phyloP scores from a whole-genome alignment of 2,888 invertebrate genomes.

The Tanytarsus gracilentus region DNA sequence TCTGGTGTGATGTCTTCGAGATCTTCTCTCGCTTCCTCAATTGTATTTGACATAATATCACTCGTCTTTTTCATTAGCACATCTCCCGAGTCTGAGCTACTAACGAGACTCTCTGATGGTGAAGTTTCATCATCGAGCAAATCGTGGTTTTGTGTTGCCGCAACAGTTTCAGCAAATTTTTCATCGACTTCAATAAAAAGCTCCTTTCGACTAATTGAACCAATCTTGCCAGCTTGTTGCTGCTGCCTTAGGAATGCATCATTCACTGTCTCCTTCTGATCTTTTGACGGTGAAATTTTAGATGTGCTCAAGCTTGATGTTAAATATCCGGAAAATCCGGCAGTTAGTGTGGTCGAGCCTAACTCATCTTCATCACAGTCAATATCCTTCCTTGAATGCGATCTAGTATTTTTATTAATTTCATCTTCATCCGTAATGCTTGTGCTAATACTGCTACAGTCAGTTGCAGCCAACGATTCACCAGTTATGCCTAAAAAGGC shows the following conservation, averaged over 20 bases:
- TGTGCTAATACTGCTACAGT: slow-evolving; percentile 47
- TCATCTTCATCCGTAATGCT: slow-evolving; percentile 47
- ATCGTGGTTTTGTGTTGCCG: slow-evolving; percentile 58
- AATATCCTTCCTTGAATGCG: slow-evolving; percentile 26
- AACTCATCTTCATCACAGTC: slow-evolving; percentile 30
- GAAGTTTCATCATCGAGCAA: slow-evolving; percentile 75
- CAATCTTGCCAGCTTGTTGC: slow-evolving; percentile 31
- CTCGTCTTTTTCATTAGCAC: slow-evolving; percentile 37
- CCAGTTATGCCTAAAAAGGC: slow-evolving; percentile 40
- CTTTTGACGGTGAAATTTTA: slow-evolving; percentile 28
- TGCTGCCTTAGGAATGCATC: slow-evolving; percentile 22
- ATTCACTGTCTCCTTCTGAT: slow-evolving; percentile 13
- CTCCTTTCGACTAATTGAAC: slow-evolving; percentile 37
- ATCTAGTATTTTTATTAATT: neutral
- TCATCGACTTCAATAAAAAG: slow-evolving; percentile 60
- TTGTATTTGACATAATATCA: slow-evolving; percentile 33
- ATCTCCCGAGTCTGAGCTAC: slow-evolving; percentile 34
- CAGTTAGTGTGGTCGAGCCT: slow-evolving; percentile 30
- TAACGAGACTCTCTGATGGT: slow-evolving; percentile 68
- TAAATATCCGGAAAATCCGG: slow-evolving; percentile 30
- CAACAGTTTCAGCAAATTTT: slow-evolving; percentile 64
- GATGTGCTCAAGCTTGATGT: slow-evolving; percentile 28
- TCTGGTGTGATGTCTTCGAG: slow-evolving; percentile 44
- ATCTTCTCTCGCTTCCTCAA: slow-evolving; percentile 38
- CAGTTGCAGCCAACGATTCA: slow-evolving; percentile 54